Percentiles rank a stretch among this genome's conserved stretches.
Conservation (phyloP, 2,113 vertebrate species). For the Callionymus lyra region DNA sequence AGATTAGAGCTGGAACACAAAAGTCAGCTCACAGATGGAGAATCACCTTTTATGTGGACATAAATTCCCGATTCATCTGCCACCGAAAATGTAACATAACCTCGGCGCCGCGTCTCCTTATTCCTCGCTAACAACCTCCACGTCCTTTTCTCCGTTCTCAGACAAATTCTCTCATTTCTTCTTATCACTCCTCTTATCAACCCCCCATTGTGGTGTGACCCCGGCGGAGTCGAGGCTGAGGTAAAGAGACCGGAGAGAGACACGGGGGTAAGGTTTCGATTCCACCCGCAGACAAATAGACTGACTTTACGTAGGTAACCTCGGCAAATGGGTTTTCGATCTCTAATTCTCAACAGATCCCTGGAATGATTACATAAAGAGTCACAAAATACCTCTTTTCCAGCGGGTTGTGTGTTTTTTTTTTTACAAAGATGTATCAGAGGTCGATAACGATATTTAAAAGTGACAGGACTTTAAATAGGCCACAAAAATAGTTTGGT, state of each 20-base stretch:
- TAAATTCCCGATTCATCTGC: not conserved
- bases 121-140: slow-evolving; percentile 24
- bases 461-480: too few species aligned
- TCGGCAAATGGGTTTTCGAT: slow-evolving; percentile 68
- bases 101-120: slow-evolving; percentile 17
- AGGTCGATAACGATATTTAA: too few species aligned
- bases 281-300: slow-evolving; percentile 62
- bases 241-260: slow-evolving; percentile 15
- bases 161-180: slow-evolving; percentile 42
- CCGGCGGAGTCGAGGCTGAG: slow-evolving; percentile 6
- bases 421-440: too few species aligned
- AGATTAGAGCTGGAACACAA: too few species aligned
- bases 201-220: slow-evolving; percentile 29
- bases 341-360: slow-evolving; percentile 64
- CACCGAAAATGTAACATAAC: slow-evolving; percentile 9
- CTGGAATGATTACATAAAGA: slow-evolving; percentile 43
- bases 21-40: too few species aligned
- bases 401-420: too few species aligned
- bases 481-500: too few species aligned
- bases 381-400: slow-evolving; percentile 4
- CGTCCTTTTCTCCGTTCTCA: slow-evolving; percentile 17
- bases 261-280: slow-evolving; percentile 60
- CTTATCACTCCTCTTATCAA: slow-evolving; percentile 34
- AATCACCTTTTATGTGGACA: too few species aligned
- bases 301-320: slow-evolving; percentile 55